Base-by-base conservation (phyloP, 2,113 vertebrate genomes). In the Protobothrops mucrosquamatus region DNA sequence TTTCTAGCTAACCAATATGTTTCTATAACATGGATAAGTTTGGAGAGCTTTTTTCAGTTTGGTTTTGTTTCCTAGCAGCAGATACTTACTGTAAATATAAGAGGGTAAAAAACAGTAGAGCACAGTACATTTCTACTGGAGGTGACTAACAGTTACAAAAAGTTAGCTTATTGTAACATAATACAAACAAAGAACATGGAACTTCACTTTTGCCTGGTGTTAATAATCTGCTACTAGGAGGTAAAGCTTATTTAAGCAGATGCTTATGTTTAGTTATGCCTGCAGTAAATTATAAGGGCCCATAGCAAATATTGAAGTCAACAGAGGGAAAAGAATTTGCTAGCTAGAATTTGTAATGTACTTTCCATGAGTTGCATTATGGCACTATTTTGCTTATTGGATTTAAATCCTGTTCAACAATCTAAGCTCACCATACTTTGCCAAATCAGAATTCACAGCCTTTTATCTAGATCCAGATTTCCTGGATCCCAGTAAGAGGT, bases 351-450 rank as follows among this genome's bases (percentile, higher is more conserved):
- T 54, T 88, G 20, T 23, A 4, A 22, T 55, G 51, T 92, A 86
- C 48, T 92, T 92, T 74, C 59, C 14, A 23, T 85, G 23, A 15
- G 34, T 86, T 86, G 91, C 74, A 85, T n/a, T 43, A 43, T 52
- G 23, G n/a, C n/a, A 88, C 7, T 54, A 74, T 88, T 88, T 88
- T 55, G 59, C 48, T 92, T 88, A 39, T 54, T 92, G 22, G n/a
- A 69, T 88, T 51, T 92, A 52, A 92, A 61, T 92, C 87, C 91
- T n/a, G 15, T 18, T 87, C 29, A 69, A 39, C 86, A 69, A 88
- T 23, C 18, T 87, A 69, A 24, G 39, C 61, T 52, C 15, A 43
- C 22, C 87, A 64, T 4, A 26, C 18, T 87, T 87, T 64, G 85
- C 85, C 46, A 87, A 91, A 87, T 91, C 57, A 88, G 48, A 88